Evolutionary conservation across 2,797 vertebrate genomes (phyloP).

Genomic region (Diplodus sargus): DNA sequence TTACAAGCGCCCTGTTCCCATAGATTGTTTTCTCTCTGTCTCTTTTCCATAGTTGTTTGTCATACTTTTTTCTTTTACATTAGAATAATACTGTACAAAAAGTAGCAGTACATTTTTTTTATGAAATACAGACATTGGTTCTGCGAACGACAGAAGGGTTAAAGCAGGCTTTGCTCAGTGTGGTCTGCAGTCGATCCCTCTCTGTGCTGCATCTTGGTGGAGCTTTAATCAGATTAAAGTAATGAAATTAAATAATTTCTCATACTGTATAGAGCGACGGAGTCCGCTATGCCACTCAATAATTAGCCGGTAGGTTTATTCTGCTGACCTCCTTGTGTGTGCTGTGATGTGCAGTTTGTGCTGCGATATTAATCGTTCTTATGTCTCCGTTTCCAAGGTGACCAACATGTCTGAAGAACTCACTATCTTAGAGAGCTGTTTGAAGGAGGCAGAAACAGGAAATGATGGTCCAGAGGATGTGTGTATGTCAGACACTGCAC

Average conservation of each 20-base stretch:
- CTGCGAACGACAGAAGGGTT: conserved; percentile 6
- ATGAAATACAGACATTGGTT: not conserved
- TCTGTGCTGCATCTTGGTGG: conserved; percentile 40
- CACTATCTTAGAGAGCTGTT: conserved; percentile 90
- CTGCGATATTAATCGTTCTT: conserved; percentile 4
- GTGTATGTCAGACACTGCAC: conserved; percentile 89
- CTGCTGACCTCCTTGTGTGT: conserved; percentile 9
- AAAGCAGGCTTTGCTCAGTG: conserved; percentile 15
- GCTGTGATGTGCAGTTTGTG: conserved; percentile 2
- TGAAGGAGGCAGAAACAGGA: conserved; percentile 91
- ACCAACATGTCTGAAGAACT: conserved; percentile 99
- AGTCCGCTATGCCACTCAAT: conserved; percentile 57
- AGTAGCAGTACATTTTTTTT: not conserved
- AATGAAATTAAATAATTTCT: conserved; percentile 67
- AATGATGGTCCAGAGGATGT: conserved; percentile 88
- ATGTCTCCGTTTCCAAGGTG: conserved; percentile 83
- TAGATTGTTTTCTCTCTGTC: conserved; percentile 6
- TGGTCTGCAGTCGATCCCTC: conserved; percentile 2
- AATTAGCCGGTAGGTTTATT: conserved; percentile 55
- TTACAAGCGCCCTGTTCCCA: not conserved
- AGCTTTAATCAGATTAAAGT: conserved; percentile 72
- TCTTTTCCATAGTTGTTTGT: not conserved
- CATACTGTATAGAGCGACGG: conserved; percentile 27
- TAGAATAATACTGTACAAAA: not conserved
- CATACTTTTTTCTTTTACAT: not conserved